Evolutionary conservation across 2,888 invertebrate species (phyloP).

Genomic region (Dioctria rufipes): DNA sequence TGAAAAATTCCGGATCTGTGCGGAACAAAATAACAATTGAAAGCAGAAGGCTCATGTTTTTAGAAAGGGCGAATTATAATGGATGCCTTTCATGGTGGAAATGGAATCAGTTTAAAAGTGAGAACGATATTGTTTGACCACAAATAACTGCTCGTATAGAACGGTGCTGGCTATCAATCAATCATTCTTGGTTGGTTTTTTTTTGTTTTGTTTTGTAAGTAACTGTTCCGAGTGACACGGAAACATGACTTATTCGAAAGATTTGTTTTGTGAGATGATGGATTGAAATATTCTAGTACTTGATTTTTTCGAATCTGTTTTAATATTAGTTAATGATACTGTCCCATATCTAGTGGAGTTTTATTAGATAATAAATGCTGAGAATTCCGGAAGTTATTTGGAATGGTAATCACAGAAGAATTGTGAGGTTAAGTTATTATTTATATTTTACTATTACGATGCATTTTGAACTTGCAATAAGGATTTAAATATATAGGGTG

Average conservation of each 20-base stretch:
- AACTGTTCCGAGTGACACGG: not conserved
- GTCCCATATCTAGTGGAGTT: too few relatives aligned
- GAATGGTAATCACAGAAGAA: too few relatives aligned
- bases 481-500: too few relatives aligned
- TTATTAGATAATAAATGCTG: too few relatives aligned
- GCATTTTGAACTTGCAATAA: too few relatives aligned
- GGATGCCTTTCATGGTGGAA: not conserved
- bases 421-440: too few relatives aligned
- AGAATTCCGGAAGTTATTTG: too few relatives aligned
- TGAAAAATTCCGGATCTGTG: slow-evolving; percentile 4
- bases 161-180: slow-evolving; percentile 6
- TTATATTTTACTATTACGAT: too few relatives aligned
- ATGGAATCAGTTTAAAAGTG: slow-evolving; percentile 20
- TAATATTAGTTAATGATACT: too few relatives aligned
- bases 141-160: not conserved
- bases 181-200: slow-evolving; percentile 23
- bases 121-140: slow-evolving; percentile 37
- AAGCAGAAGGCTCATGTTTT: slow-evolving; percentile 3
- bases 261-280: not conserved
- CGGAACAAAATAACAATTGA: not conserved
- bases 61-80: slow-evolving; percentile 27
- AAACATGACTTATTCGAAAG: not conserved
- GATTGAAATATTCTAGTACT: not conserved
- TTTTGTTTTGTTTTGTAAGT: not conserved
- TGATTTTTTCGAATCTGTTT: too few relatives aligned